These are phyloP conservation scores for Bradypodion pumilum DNA, from an alignment of 2,797 vertebrate genomes.

Conservation along the genomic window DNA sequence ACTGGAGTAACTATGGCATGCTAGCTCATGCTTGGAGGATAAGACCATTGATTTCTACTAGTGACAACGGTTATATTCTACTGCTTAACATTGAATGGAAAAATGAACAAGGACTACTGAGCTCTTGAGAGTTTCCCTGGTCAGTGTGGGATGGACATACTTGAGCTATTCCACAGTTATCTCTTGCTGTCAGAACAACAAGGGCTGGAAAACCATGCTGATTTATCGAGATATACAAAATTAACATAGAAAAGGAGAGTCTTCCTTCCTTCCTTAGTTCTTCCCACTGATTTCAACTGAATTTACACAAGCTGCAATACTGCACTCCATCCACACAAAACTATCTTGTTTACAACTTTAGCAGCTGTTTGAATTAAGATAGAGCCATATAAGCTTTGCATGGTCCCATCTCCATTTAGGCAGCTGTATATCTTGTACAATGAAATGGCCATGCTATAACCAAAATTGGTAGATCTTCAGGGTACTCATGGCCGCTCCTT, in stretches of 20 bases:
- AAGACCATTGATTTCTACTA: too few species aligned
- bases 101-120: too few species aligned
- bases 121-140: too few species aligned
- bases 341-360: not conserved
- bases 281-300: not conserved
- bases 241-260: not conserved
- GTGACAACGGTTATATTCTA: too few species aligned
- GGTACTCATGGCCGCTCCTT: not conserved
- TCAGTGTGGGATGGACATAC: too few species aligned
- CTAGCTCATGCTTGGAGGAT: too few species aligned
- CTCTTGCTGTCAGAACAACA: too few species aligned
- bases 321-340: not conserved
- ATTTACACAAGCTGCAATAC: not conserved
- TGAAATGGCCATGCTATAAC: not conserved
- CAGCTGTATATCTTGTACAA: not conserved
- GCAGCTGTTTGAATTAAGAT: not conserved
- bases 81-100: too few species aligned
- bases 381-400: not conserved
- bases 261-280: not conserved
- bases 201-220: too few species aligned
- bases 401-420: not conserved
- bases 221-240: too few species aligned
- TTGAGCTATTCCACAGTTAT: too few species aligned
- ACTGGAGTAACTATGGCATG: too few species aligned
- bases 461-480: not conserved